Conservation (phyloP, 2,797 vertebrate species). For the Helicolenus hilgendorfi region DNA sequence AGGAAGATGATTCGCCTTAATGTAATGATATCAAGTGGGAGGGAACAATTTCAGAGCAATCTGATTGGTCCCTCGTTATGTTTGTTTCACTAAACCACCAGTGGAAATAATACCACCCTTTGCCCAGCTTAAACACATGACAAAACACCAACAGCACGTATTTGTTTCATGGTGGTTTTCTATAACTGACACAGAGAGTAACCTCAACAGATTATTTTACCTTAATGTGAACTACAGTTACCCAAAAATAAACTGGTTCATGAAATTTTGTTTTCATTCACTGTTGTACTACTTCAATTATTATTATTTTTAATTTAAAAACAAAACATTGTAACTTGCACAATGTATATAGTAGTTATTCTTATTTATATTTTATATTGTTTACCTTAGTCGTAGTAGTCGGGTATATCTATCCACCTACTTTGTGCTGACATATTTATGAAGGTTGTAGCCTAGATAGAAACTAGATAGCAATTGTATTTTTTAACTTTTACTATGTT, state of each 20-base stretch:
- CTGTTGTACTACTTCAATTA: background rate
- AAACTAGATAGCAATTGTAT: background rate
- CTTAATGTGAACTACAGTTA: background rate
- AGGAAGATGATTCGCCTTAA: background rate
- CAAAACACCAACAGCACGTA: background rate
- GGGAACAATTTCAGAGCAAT: background rate
- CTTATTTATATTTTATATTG: too few relatives aligned
- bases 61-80: too few relatives aligned
- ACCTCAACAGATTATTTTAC: background rate
- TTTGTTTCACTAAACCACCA: too few relatives aligned
- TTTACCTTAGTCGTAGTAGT: too few relatives aligned
- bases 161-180: background rate
- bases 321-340: too few relatives aligned
- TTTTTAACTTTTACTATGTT: too few relatives aligned
- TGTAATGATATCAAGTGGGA: constrained; percentile 37
- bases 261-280: background rate
- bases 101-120: background rate
- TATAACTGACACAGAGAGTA: background rate
- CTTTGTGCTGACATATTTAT: too few relatives aligned
- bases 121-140: background rate
- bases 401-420: too few relatives aligned
- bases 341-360: too few relatives aligned
- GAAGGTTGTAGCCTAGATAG: background rate
- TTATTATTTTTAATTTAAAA: too few relatives aligned
- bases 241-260: background rate